Base-by-base conservation (phyloP, 1,140 invertebrate genomes). In the Drosophila bipectinata region DNA sequence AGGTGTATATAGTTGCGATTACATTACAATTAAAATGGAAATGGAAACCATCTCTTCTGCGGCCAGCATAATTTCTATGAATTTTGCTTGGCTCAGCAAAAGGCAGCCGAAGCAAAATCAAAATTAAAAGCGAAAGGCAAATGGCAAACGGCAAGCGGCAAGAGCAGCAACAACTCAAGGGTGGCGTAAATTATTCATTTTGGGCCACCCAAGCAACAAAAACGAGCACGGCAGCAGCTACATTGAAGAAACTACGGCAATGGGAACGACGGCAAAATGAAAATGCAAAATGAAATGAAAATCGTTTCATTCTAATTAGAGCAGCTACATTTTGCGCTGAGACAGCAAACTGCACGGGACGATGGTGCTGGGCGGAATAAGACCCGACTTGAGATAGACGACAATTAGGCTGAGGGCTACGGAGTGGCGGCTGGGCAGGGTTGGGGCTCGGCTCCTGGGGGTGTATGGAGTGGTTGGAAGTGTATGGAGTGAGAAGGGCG, bases 241-340 rank as follows among this genome's bases (percentile, higher is more conserved):
- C 34, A 57, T 37, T 49, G 60, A 51, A 63, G 30, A 15, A 53
- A 51, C 41, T 21, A 21, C 32, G 26, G 26, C 58, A 28, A 58
- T 32, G 47, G 24, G 24, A 21, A 44, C 53, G 12, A 57, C 63
- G 67, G 79, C 76, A 84, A 79, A 64, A 83, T 84, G 77, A 79
- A 83, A 83, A 83, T 84, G 81, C 64, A 84, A 74, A 74, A 75
- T 75, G 72, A 84, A 84, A 84, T 84, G 82, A 84, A 84, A 84
- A 84, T 84, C 78, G 82, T 85, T 84, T 85, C 81, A 87, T 84
- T 84, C 82, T 84, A 85, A 84, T 84, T 85, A 84, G 81, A 85
- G 77, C 82, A 85, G 81, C 81, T 85, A 69, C 81, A 87, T 84
- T 84, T 87, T 77, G 55, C 82, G 81, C 81, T 85, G 81, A 85